These are phyloP conservation scores for Drosophila albomicans DNA, from an alignment of 1,140 invertebrate species.

Conservation along the genomic window DNA sequence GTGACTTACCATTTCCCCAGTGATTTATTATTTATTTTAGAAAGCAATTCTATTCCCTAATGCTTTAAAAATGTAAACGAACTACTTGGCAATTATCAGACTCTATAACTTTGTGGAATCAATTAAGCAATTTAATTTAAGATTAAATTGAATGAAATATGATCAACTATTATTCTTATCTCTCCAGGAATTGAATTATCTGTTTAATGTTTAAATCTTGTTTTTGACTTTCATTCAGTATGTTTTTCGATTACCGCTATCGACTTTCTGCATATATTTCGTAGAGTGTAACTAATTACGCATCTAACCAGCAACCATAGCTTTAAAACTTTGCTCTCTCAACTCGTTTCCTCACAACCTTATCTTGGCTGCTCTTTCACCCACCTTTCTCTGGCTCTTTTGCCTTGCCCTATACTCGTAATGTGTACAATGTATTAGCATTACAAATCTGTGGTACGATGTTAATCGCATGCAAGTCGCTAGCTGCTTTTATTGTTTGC, in stretches of 20 bases:
- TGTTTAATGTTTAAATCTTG: no score
- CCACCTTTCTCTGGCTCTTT: background rate
- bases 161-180: no score
- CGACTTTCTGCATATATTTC: no score
- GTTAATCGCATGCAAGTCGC: slow-evolving; percentile 59
- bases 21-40: slow-evolving; percentile 12
- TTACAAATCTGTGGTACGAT: slow-evolving; percentile 78
- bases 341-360: no score
- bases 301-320: slow-evolving; percentile 9
- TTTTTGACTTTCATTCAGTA: background rate
- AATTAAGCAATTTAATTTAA: no score
- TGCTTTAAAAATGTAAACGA: background rate
- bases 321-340: background rate
- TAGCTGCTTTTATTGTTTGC: slow-evolving; percentile 50
- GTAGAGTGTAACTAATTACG: slow-evolving; percentile 23
- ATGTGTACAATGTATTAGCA: slow-evolving; percentile 79
- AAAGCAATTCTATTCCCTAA: slow-evolving; percentile 11
- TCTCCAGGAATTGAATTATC: no score
- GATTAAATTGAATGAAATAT: no score
- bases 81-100: background rate
- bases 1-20: slow-evolving; percentile 15
- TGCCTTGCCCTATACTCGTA: slow-evolving; percentile 37
- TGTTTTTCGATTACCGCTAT: no score
- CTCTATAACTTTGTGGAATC: no score
- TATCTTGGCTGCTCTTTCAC: background rate